Base-by-base conservation (phyloP, 53 echinoderm and acorn worm species). In the Arbacia lixula region DNA sequence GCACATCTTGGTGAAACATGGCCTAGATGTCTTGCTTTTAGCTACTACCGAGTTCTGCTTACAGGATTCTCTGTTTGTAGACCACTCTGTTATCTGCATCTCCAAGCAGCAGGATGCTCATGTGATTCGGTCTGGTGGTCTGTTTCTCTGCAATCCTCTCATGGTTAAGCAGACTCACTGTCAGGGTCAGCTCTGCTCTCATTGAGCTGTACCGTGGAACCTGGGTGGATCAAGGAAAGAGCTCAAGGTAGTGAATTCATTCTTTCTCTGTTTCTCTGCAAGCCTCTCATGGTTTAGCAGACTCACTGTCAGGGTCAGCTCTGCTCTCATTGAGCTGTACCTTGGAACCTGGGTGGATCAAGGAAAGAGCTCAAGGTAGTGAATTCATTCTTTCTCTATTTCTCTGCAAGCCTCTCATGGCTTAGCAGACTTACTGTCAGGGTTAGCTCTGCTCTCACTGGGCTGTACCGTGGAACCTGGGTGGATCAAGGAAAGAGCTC, bases 31-130 rank as follows among this genome's bases (percentile, higher is more conserved):
- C n/a, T n/a, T n/a, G n/a, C n/a, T n/a, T n/a, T n/a, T n/a, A n/a
- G n/a, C n/a, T n/a, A n/a, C n/a, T n/a, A n/a, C n/a, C n/a, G 19
- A 24, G 25, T 42, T 36, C 33, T 3, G 43, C 91, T 91, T 87
- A 94, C 95, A 72, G 78, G 68, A 94, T 89, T 89, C 87, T 94
- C 86, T 88, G 89, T 62, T 91, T 94, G 77, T 64, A 81, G 78
- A 89, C 73, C 6, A 94, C 78, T 40, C 81, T 62, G 55, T 94
- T 91, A 55, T 94, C 89, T 3, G 91, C 67, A 67, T 94, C 91
- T 5, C 95, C 95, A 16, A 94, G 76, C 12, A 91, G 86, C 12
- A 94, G 85, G 20, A 94, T 33, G 36, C 86, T 84, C 9, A 58
- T 33, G 51, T 94, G 95, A 39, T 89, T 86, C 10, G 80, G 34